Conservation (phyloP, 2,113 vertebrate genomes). For the Poeciliopsis prolifica region DNA sequence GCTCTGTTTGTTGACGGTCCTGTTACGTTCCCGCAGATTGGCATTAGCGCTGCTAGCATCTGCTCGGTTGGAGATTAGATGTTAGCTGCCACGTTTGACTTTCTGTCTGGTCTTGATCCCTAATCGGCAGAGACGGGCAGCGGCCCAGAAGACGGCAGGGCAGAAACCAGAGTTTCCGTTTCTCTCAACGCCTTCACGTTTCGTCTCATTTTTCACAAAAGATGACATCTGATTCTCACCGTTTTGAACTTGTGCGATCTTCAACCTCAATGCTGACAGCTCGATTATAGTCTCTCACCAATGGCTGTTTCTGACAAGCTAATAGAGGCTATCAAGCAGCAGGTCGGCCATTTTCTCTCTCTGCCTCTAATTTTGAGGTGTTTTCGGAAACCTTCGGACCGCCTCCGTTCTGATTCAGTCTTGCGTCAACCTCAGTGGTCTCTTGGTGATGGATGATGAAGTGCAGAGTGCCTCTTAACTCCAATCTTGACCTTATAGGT, state of each 20-base stretch:
- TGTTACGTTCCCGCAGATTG: conserved; percentile 25
- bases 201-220: background rate
- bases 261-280: conserved; percentile 35
- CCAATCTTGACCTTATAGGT: conserved; percentile 28
- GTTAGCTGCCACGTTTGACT: conserved; percentile 18
- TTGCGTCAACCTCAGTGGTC: conserved; percentile 32
- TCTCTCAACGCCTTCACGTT: background rate
- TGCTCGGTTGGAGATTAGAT: conserved; percentile 55
- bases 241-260: conserved; percentile 20
- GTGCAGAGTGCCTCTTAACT: conserved; percentile 41
- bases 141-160: conserved; percentile 19
- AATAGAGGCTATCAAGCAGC: conserved; percentile 47
- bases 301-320: conserved; percentile 37
- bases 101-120: conserved; percentile 25
- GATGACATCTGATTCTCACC: background rate
- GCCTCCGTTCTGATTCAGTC: conserved; percentile 43
- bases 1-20: conserved; percentile 31
- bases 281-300: conserved; percentile 47
- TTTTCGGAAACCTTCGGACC: conserved; percentile 33
- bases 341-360: background rate
- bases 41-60: conserved; percentile 32
- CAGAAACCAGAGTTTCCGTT: conserved; percentile 1
- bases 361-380: conserved; percentile 37
- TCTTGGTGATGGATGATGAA: conserved; percentile 34
- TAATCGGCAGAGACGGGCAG: conserved; percentile 41